Base-by-base conservation (phyloP, 37 sponge, comb jelly and placozoan species). In the Dysidea cf. avara region DNA sequence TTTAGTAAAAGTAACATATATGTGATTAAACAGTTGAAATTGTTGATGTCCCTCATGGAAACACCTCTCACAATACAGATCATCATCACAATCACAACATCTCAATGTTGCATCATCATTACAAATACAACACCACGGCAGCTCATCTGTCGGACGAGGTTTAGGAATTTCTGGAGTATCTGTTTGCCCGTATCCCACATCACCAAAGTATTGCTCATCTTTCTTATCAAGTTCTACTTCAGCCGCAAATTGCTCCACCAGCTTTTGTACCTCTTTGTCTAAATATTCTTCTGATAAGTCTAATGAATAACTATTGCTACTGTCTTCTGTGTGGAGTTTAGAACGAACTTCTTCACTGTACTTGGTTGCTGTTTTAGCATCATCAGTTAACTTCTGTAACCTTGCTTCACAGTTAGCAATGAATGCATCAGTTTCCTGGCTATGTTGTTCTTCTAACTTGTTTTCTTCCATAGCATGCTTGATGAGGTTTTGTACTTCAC, bases 121-220 rank as follows among this genome's bases (percentile, higher is more conserved):
- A 48, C 97, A 96, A 18, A 96, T 93, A 37, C 94, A 93, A 53
- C 97, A 96, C 97, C 97, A 96, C 5, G 97, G 97, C 13, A 89
- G 71, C 12, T 96, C 90, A 1, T 87, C 96, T 36, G 48, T 28
- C 7, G 47, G 48, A 7, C n/a, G 7, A 6, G 50, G 36, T 31
- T 26, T 16, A 60, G 70, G 11, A 28, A 16, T 11, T 13, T 70
- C 37, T 16, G 68, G 33, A 16, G 33, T 31, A 32, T 3, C 29
- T 54, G 13, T 43, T 52, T 43, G 46, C 20, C 38, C 20, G 1
- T 67, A 48, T 2, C 76, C 63, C 12, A 66, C 63, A 9, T 75
- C 12, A 53, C 49, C 28, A n/a, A 26, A 50, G 36, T 50, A 36
- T 28, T 79, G 61, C 5, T 82, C 90, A 39, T 26, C 65, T 34